A percentile compares a stretch with the other conserved stretches of the same genome.
Conservation (phyloP, 2,113 vertebrate species). For the Daubentonia madagascariensis region DNA sequence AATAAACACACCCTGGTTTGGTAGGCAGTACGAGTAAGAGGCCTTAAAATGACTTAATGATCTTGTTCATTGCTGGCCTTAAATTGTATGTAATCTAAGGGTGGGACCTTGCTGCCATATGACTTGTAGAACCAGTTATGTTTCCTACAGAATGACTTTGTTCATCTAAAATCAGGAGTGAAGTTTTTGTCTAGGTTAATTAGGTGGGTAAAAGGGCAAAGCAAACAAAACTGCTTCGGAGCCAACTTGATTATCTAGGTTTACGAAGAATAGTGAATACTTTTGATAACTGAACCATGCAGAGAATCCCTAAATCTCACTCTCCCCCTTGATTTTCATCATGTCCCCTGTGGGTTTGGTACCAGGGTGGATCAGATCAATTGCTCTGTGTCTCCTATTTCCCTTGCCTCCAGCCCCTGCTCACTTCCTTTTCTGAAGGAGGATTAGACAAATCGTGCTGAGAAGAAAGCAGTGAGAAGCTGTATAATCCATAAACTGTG, state of each 20-base stretch:
- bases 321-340: slow-evolving; percentile 20
- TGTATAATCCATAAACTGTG: background rate
- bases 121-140: slow-evolving; percentile 67
- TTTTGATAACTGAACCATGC: slow-evolving; percentile 51
- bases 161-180: slow-evolving; percentile 33
- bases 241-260: slow-evolving; percentile 48
- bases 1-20: slow-evolving; percentile 21
- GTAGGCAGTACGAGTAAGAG: slow-evolving; percentile 38
- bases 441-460: background rate
- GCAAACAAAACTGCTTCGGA: background rate
- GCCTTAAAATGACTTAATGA: slow-evolving; percentile 59
- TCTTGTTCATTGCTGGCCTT: slow-evolving; percentile 52
- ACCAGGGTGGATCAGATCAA: background rate
- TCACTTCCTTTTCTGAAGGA: slow-evolving; percentile 3
- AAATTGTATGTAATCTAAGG: slow-evolving; percentile 70
- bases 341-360: slow-evolving; percentile 41
- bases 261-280: slow-evolving; percentile 42
- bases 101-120: slow-evolving; percentile 16
- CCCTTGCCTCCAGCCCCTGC: background rate
- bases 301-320: slow-evolving; percentile 41
- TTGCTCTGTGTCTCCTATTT: background rate
- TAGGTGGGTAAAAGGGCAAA: slow-evolving; percentile 36
- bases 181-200: background rate
- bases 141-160: slow-evolving; percentile 61
- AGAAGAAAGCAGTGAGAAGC: background rate